A percentile compares a stretch with the other conserved stretches of the same genome.
These are phyloP conservation scores for Scaptomyza cyrtandrae DNA, from an alignment of 2,888 invertebrate genomes.

Conservation along the genomic window DNA sequence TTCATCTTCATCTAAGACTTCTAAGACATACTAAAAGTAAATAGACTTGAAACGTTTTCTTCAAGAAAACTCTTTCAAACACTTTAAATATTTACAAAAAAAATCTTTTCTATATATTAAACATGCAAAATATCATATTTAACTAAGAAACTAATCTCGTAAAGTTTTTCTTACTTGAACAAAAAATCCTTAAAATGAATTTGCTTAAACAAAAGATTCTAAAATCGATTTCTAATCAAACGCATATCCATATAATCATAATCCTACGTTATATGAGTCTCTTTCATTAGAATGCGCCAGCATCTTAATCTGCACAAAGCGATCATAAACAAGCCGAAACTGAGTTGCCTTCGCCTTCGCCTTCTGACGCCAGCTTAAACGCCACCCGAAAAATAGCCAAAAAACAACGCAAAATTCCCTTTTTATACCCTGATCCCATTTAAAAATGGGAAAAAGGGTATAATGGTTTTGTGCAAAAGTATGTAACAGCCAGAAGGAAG, in stretches of 20 bases:
- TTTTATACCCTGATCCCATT: too few species aligned
- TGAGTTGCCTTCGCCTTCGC: slow-evolving; percentile 8
- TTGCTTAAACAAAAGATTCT: background rate
- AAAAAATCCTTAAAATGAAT: background rate
- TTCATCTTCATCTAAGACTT: too few species aligned
- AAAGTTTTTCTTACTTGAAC: background rate
- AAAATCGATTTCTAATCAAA: background rate
- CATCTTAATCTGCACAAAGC: slow-evolving; percentile 47
- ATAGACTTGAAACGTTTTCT: background rate
- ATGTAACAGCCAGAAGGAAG: too few species aligned
- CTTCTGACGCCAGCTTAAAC: slow-evolving; percentile 73
- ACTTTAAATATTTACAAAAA: background rate
- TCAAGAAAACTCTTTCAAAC: background rate
- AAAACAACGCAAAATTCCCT: slow-evolving; percentile 50
- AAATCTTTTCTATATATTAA: too few species aligned
- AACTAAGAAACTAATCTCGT: background rate
- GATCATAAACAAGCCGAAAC: slow-evolving; percentile 60
- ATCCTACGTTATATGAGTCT: background rate
- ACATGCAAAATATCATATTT: background rate
- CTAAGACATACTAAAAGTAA: too few species aligned
- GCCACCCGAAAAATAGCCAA: slow-evolving; percentile 61
- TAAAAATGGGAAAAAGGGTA: too few species aligned
- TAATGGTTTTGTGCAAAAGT: too few species aligned
- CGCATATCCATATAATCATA: background rate
- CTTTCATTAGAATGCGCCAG: slow-evolving; percentile 31